phyloP scores from a whole-genome alignment of 2,888 invertebrate genomes.

The Ctena decussata region DNA sequence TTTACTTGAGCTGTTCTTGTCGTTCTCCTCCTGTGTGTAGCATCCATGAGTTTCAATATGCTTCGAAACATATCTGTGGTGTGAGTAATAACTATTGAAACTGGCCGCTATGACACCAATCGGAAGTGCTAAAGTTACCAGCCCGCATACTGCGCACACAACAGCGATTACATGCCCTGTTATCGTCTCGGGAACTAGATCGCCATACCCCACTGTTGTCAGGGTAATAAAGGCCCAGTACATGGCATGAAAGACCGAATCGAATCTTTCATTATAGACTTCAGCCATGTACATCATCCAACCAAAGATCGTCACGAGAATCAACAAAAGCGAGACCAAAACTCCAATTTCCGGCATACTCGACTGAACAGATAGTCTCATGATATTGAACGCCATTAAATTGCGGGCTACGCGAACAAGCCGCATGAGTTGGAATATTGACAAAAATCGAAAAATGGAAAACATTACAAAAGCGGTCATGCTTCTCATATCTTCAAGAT shows the following conservation, averaged over 20 bases:
- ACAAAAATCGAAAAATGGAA: not conserved
- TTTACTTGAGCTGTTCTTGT: too few relatives aligned
- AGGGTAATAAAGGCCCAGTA: slow-evolving; percentile 28
- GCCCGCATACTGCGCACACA: slow-evolving; percentile 12
- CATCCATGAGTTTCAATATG: not conserved
- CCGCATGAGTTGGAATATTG: not conserved
- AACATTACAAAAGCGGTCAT: not conserved
- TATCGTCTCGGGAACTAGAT: not conserved
- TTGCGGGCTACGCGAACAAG: not conserved
- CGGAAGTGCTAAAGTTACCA: slow-evolving; percentile 14
- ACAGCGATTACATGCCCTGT: not conserved
- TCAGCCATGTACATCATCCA: slow-evolving; percentile 11
- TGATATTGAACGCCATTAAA: not conserved
- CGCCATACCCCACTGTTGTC: slow-evolving; percentile 31
- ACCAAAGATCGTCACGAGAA: slow-evolving; percentile 2
- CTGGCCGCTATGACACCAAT: slow-evolving; percentile 23
- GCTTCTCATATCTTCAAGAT: not conserved
- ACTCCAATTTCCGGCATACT: slow-evolving; percentile 3
- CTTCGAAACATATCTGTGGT: not conserved
- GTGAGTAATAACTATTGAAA: slow-evolving; percentile 17
- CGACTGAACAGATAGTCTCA: not conserved
- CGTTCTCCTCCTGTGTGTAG: not conserved
- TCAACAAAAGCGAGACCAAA: not conserved
- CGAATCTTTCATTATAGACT: not conserved
- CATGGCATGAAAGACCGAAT: not conserved